Evolutionary conservation across 2,888 invertebrate species (phyloP).

Genomic region (Colletes collaris): DNA sequence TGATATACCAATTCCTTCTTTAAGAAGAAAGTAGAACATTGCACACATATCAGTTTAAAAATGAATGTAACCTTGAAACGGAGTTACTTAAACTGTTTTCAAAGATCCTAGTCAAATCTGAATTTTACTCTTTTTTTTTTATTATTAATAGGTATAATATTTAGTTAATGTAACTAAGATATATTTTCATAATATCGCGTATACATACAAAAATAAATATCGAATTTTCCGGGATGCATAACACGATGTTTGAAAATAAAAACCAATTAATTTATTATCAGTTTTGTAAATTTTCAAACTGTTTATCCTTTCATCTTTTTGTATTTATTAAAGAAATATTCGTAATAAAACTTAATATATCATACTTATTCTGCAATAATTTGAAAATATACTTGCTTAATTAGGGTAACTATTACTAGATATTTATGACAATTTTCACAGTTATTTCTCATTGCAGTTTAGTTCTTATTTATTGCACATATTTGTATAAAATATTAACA

Average conservation of each 20-base stretch:
- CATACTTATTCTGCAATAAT: background rate
- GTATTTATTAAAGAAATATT: conserved; percentile 11
- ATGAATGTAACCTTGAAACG: background rate
- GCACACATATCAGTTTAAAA: conserved; percentile 1
- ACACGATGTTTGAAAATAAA: background rate
- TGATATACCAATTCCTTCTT: conserved; percentile 17
- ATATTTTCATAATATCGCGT: conserved; percentile 1
- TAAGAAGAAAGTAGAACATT: background rate
- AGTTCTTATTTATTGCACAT: conserved; percentile 52
- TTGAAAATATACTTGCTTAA: background rate
- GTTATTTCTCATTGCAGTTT: conserved; percentile 7
- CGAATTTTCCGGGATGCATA: background rate
- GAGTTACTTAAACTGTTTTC: conserved; percentile 10
- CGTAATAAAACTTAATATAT: conserved; percentile 8
- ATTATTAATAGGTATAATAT: conserved; percentile 6
- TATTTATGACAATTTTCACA: background rate
- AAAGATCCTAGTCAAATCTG: conserved; percentile 31
- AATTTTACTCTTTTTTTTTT: conserved; percentile 1
- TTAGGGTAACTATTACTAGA: background rate
- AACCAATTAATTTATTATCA: conserved; percentile 13
- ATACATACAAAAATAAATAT: background rate
- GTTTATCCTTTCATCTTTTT: background rate
- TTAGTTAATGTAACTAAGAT: conserved; percentile 5
- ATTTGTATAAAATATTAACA: conserved; percentile 52
- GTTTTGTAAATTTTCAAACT: background rate